Conservation (phyloP, 2,113 vertebrate species). For the Nesogale talazaci region DNA sequence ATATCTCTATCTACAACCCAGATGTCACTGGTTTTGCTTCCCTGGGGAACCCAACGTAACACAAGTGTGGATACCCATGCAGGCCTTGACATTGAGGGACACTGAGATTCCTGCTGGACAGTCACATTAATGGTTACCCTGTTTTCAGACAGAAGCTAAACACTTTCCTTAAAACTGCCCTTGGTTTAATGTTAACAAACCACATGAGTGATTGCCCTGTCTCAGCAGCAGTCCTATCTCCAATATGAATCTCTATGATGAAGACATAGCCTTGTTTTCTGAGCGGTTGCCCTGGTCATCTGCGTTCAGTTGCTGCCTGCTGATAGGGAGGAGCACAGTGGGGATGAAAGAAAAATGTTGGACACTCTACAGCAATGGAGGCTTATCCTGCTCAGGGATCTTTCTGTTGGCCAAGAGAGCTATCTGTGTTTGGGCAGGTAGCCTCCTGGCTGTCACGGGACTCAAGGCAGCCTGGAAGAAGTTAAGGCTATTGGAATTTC, state of each 20-base stretch:
- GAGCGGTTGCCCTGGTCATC: too few species aligned
- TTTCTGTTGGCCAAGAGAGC: rapidly evolving
- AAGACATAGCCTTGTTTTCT: background rate
- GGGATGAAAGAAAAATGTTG: background rate
- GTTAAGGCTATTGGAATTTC: background rate
- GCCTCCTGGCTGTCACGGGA: background rate
- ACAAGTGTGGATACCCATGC: background rate
- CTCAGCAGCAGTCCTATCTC: background rate
- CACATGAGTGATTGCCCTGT: background rate
- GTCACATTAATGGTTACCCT: background rate
- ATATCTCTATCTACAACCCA: too few species aligned
- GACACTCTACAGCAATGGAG: background rate
- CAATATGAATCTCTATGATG: background rate
- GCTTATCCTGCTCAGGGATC: background rate
- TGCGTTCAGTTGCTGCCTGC: background rate
- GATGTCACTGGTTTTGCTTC: too few species aligned
- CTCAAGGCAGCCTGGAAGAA: too few species aligned
- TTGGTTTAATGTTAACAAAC: background rate
- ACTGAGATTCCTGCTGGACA: background rate
- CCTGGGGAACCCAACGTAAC: too few species aligned
- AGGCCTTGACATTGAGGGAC: background rate
- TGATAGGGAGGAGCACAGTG: background rate
- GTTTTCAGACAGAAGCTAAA: background rate
- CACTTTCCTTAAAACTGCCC: rapidly evolving
- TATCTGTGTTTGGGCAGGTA: background rate